A percentile compares a stretch with the other conserved stretches of the same genome.
phyloP scores from a whole-genome alignment of 2,113 vertebrate species.

The Leucopsar rothschildi region DNA sequence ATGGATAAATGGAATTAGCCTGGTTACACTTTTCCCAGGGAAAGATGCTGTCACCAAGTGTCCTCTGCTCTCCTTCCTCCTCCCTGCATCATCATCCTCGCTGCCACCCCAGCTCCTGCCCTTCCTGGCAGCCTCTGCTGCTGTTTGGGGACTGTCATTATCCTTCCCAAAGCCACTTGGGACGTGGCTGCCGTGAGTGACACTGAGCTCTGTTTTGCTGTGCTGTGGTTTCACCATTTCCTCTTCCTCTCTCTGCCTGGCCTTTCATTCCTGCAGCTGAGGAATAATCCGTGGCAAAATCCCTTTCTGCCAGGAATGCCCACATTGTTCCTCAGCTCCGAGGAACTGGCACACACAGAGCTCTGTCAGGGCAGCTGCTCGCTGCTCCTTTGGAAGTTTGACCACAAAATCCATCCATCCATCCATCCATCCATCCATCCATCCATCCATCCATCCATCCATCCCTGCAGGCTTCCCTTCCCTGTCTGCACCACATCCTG shows the following conservation, averaged over 20 bases:
- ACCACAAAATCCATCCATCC: neutral
- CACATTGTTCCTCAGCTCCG: neutral
- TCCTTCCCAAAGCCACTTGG: neutral
- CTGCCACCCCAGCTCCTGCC: neutral
- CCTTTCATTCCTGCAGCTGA: neutral
- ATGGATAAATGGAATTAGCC: fast-evolving
- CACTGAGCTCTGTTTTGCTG: neutral
- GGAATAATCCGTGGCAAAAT: neutral
- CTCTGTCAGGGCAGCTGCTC: neutral
- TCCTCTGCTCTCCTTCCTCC: neutral
- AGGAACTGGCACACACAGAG: neutral
- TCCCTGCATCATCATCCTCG: neutral
- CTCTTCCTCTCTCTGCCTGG: constrained; percentile 1
- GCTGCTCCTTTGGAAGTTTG: neutral
- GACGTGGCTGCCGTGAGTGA: neutral
- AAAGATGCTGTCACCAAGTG: neutral
- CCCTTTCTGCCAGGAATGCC: neutral
- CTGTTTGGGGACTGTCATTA: neutral
- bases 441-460: neutral
- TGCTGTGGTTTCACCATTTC: neutral
- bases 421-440: no score
- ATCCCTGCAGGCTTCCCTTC: neutral
- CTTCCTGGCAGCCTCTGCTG: neutral
- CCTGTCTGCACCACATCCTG: neutral
- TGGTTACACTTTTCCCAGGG: neutral